These are phyloP conservation scores for Lasioglossum albipes DNA, from an alignment of 1,140 invertebrate species.

Conservation along the genomic window DNA sequence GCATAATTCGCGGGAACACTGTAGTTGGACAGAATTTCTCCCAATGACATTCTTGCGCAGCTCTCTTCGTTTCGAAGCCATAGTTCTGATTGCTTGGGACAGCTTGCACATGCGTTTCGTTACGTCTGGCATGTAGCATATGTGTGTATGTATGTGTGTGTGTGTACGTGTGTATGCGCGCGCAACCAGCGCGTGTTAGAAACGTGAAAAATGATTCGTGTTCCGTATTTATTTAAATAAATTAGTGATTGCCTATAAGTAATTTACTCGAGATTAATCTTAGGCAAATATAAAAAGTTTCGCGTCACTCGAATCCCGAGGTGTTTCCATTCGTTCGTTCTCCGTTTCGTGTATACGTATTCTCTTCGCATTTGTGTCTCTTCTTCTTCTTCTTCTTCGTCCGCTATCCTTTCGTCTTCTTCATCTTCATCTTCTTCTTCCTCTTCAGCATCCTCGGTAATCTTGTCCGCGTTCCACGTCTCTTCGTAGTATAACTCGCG, in stretches of 20 bases:
- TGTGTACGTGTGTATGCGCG: neutral
- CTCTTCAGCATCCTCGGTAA: no score
- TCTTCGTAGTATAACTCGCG: neutral
- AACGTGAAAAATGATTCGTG: slow-evolving; percentile 74
- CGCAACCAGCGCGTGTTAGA: slow-evolving; percentile 66
- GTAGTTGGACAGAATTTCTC: no score
- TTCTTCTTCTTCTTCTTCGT: slow-evolving; percentile 1
- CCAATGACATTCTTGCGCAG: no score
- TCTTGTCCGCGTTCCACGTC: neutral
- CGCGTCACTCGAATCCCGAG: slow-evolving; percentile 62
- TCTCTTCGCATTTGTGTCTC: neutral
- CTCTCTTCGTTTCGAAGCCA: no score
- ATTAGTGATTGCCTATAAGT: slow-evolving; percentile 72
- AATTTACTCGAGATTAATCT: slow-evolving; percentile 67
- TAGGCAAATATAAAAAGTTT: slow-evolving; percentile 73
- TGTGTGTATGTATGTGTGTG: neutral
- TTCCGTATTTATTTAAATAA: slow-evolving; percentile 71
- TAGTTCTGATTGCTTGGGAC: no score
- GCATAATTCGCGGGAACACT: no score
- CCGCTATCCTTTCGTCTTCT: neutral
- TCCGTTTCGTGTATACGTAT: slow-evolving; percentile 18
- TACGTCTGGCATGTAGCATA: neutral
- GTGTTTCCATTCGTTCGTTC: slow-evolving; percentile 32
- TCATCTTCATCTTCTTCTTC: neutral
- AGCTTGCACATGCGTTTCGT: neutral